Evolutionary conservation across 1,140 invertebrate species (phyloP), one percentile per base, ranked within the genome.

Genomic region (Temnothorax nylanderi): DNA sequence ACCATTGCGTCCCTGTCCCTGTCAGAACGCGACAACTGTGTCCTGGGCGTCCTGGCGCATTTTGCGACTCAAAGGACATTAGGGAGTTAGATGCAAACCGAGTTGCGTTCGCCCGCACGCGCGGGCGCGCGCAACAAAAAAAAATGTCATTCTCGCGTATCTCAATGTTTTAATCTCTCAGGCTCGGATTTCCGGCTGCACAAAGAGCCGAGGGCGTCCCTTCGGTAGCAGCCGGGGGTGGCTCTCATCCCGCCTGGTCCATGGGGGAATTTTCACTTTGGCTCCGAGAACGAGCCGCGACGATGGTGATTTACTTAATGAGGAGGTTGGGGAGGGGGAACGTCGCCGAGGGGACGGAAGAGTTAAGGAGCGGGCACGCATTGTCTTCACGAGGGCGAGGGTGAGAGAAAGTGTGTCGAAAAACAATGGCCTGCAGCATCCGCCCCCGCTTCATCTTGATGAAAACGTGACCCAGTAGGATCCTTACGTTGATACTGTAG

Each of bases 391-490:
- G 62, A 90, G 76, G 64, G 41, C 41, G 41, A 72, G 88, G 37
- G 41, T 32, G 64, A 54, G 82, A 87, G 86, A 91, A 92, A 92
- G 87, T 92, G 85, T 92, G 91, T 87, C 90, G 87, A 92, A 91
- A 89, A 92, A 91, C 91, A 93, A 93, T 92, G 80, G 89, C 47
- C 51, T n/a, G 67, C 87, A 80, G 56, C 85, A 26, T 69, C 44
- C 64, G 16, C 41, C 56, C 47, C 56, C 47, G 82, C 26, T 37
- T 64, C 54, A 41, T 86, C 72, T 86, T 88, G 91, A 93, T 93
- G 91, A 92, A 93, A 93, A 93, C 81, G 91, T 91, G 89, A 93
- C 88, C 91, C 85, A 90, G 89, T 89, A 88, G 81, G 71, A 88
- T 88, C 78, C 74, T 81, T 62, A 64, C 56, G 64, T 74, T 64